Base-by-base conservation (phyloP, 2,888 invertebrate species). In the Abscondita cerata region DNA sequence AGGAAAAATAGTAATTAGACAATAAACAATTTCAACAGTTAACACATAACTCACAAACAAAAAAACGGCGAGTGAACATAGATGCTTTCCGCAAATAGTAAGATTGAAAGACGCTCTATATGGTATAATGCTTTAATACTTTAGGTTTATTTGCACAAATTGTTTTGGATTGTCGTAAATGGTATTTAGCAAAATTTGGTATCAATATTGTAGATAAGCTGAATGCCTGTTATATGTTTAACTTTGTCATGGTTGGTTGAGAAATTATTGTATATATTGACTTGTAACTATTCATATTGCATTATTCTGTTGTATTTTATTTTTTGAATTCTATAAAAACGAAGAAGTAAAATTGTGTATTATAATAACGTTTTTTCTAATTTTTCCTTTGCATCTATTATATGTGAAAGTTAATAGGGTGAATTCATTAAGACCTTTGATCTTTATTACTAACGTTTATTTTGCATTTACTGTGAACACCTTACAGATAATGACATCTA, bases 201-300 rank as follows among this genome's bases (percentile, higher is more conserved):
- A 48, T 60, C 56, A 44, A 57, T 59, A 47, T 46, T 52, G 20
- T 75, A 76, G 75, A 73, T 72, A 77, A 76, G 76, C 76, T 75
- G 76, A 77, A 77, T 76, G 76, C 75, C 75, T 75, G 73, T 77
- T 76, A 77, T 75, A 75, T 76, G 76, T 76, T 76, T 75, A 77
- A 76, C 76, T 75, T 74, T 77, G 77, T 75, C 74, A 77, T 76
- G 76, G 73, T 76, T 78, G 77, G 78, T 77, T 77, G 77, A 79
- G 77, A 76, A 73, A 75, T 81, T 81, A 80, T 79, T 83, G 83
- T 83, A 83, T 78, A 83, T 83, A 76, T 72, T 62, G 75, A 82
- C 78, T 81, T 82, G 82, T 82, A 82, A 82, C 80, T 82, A 80
- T 82, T 82, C 81, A 81, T 81, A 82, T 81, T 81, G 81, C 81